These are phyloP conservation scores for Borostomias antarcticus DNA, from an alignment of 2,797 vertebrate genomes.

Conservation along the genomic window DNA sequence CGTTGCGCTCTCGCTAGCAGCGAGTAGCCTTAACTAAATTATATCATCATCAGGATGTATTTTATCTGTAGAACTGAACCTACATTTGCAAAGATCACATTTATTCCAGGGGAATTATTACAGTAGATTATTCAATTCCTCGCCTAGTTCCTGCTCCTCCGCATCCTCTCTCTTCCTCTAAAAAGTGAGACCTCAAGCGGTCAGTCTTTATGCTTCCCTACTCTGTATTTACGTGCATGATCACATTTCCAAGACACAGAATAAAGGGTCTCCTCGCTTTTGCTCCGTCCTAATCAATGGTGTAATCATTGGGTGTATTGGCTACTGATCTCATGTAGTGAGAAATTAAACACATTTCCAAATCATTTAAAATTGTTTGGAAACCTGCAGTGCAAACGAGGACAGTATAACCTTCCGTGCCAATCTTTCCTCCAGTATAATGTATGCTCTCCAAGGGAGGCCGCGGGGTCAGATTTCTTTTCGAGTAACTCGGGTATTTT, in stretches of 20 bases:
- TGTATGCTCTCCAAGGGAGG: no score
- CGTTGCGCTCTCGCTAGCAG: background rate
- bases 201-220: background rate
- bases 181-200: constrained; percentile 41
- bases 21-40: background rate
- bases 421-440: no score
- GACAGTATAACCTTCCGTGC: no score
- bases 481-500: no score
- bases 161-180: background rate
- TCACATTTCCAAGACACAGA: background rate
- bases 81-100: background rate
- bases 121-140: background rate
- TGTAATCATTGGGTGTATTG: no score
- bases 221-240: background rate
- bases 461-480: no score
- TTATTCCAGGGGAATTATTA: background rate
- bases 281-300: no score
- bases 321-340: no score
- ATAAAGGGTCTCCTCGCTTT: no score
- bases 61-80: background rate
- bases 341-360: background rate
- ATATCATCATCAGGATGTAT: background rate
- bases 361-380: no score
- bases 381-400: no score
- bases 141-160: background rate